These are phyloP conservation scores for Melanaphis sacchari DNA, from an alignment of 1,140 invertebrate species.

Conservation along the genomic window DNA sequence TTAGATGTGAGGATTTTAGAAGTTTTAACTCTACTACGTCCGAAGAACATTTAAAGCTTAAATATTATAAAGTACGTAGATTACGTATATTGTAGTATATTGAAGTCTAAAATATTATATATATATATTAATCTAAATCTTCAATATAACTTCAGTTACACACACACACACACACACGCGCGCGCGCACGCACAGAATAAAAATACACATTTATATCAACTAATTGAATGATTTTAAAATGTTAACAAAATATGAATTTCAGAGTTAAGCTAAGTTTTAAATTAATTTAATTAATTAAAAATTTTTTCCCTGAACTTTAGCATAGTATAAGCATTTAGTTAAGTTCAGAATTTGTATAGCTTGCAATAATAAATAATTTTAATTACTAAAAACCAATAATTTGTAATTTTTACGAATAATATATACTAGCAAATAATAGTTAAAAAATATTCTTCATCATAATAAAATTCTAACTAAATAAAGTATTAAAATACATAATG, in stretches of 20 bases:
- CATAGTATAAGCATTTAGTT: background rate
- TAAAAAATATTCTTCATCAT: background rate
- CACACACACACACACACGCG: too few species aligned
- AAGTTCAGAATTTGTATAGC: background rate
- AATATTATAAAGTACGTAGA: background rate
- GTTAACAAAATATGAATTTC: background rate
- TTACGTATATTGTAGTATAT: background rate
- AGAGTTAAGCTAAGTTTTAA: background rate
- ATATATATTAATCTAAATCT: background rate
- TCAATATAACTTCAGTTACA: background rate
- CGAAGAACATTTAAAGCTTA: background rate
- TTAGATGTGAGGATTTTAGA: background rate
- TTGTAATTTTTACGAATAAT: background rate
- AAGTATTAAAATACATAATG: background rate
- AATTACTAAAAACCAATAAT: background rate
- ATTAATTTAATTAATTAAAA: background rate
- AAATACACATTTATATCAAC: background rate
- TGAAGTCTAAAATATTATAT: background rate
- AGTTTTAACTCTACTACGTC: background rate
- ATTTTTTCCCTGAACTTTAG: background rate
- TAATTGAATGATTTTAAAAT: slow-evolving; percentile 7
- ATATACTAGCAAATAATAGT: background rate
- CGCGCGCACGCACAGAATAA: too few species aligned
- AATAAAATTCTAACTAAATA: background rate
- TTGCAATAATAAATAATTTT: background rate